phyloP scores from a whole-genome alignment of 1,140 invertebrate species.

The Micrasema minimum region DNA sequence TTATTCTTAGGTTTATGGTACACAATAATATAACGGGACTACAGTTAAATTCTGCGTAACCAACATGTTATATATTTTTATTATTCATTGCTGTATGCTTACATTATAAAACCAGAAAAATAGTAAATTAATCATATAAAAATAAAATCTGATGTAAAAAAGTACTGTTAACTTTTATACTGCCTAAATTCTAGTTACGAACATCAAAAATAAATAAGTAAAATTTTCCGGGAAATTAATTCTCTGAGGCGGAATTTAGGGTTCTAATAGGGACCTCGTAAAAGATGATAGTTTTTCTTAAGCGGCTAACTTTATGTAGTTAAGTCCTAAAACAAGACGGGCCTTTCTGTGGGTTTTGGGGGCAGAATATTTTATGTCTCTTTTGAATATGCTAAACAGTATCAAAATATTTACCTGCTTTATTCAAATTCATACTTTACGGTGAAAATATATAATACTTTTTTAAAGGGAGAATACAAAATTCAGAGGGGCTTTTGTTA shows the following conservation, averaged over 20 bases:
- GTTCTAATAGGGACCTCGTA: conserved; percentile 19
- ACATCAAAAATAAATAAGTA: not conserved
- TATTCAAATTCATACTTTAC: too few relatives aligned
- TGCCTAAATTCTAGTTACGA: too few relatives aligned
- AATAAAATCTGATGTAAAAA: too few relatives aligned
- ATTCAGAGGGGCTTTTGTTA: not conserved
- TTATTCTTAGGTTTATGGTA: too few relatives aligned
- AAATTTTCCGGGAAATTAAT: conserved; percentile 13
- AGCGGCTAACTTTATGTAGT: conserved; percentile 20
- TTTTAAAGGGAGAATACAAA: not conserved
- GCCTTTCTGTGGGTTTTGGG: not conserved
- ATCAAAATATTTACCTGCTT: not conserved
- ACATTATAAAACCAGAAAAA: too few relatives aligned
- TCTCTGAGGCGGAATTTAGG: not conserved
- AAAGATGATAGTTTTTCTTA: conserved; percentile 38
- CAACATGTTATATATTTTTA: too few relatives aligned
- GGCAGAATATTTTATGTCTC: not conserved
- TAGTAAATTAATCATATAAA: too few relatives aligned
- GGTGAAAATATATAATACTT: not conserved
- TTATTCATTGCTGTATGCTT: too few relatives aligned
- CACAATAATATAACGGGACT: too few relatives aligned
- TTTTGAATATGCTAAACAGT: conserved; percentile 6
- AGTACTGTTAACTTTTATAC: too few relatives aligned
- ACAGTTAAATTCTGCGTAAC: too few relatives aligned
- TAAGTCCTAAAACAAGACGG: conserved; percentile 18